Evolutionary conservation across 1,140 invertebrate species (phyloP).

Genomic region (Apis florea): DNA sequence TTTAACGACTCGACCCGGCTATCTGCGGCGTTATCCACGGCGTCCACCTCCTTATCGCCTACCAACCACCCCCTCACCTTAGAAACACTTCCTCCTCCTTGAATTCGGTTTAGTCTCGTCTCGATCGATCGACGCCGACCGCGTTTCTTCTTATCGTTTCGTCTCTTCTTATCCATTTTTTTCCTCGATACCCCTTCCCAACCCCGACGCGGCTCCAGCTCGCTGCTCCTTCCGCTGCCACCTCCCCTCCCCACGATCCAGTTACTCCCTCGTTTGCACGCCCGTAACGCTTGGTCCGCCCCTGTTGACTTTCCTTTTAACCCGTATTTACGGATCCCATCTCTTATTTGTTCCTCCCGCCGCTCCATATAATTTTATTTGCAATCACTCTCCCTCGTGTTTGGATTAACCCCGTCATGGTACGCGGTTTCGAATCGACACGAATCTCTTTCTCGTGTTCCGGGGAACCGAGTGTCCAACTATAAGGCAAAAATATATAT

Average conservation of each 20-base stretch:
- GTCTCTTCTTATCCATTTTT: conserved; percentile 39
- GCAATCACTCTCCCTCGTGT: neutral
- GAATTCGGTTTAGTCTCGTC: conserved; percentile 31
- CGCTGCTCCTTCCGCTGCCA: neutral
- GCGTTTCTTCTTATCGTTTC: conserved; percentile 28
- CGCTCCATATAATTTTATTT: conserved; percentile 33
- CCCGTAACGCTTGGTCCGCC: neutral
- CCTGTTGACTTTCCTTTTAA: conserved; percentile 40
- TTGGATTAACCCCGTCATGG: neutral
- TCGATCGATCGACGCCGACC: neutral
- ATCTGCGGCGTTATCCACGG: conserved; percentile 22
- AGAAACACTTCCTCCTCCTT: neutral
- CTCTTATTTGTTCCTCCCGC: conserved; percentile 5
- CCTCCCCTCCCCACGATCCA: neutral
- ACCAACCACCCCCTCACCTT: neutral
- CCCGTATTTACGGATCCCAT: conserved; percentile 17
- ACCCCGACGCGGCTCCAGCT: neutral
- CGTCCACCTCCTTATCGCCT: neutral
- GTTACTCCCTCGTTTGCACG: conserved; percentile 28
- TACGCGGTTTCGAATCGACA: neutral
- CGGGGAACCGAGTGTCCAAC: too few relatives aligned
- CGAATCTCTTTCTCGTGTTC: neutral
- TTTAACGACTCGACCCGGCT: conserved; percentile 29
- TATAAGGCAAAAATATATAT: too few relatives aligned
- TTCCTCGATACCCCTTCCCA: neutral